Evolutionary conservation across 2,888 invertebrate species (phyloP).

Genomic region (Orchestes rusci): DNA sequence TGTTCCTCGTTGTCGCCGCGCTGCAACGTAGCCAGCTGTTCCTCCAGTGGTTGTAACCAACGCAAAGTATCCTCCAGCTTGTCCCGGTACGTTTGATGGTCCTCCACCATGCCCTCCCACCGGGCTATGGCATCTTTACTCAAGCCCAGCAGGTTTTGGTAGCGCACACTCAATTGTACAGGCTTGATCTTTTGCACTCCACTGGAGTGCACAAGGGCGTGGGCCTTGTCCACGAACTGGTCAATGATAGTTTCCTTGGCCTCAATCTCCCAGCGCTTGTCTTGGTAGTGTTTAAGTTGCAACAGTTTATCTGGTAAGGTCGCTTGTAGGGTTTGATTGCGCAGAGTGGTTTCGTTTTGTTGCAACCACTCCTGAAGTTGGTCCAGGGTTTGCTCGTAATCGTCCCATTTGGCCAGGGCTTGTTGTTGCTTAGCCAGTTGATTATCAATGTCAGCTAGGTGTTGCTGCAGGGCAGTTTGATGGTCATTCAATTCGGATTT

Average conservation of each 20-base stretch:
- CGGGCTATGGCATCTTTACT: conserved; percentile 82
- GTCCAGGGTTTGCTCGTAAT: conserved; percentile 77
- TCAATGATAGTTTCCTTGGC: conserved; percentile 81
- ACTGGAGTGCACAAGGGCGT: conserved; percentile 74
- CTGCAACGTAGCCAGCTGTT: conserved; percentile 58
- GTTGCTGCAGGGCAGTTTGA: conserved; percentile 58
- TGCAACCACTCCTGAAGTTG: conserved; percentile 81
- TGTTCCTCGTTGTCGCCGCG: conserved; percentile 54
- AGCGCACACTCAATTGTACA: conserved; percentile 79
- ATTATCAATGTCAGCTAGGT: conserved; percentile 52
- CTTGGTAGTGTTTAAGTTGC: conserved; percentile 64
- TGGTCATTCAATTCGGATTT: conserved; percentile 66
- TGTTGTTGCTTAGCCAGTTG: conserved; percentile 55
- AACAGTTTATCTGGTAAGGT: conserved; percentile 73
- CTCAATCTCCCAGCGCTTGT: conserved; percentile 67
- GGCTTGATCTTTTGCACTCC: conserved; percentile 81
- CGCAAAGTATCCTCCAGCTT: conserved; percentile 65
- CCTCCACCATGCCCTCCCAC: conserved; percentile 75
- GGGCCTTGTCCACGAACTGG: conserved; percentile 82
- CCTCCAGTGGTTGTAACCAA: conserved; percentile 74
- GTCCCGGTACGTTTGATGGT: conserved; percentile 72
- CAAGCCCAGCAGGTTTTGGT: conserved; percentile 69
- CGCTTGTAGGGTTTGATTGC: conserved; percentile 78
- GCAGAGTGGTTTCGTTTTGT: conserved; percentile 72
- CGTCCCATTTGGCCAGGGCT: conserved; percentile 75